A percentile compares a stretch with the other conserved stretches of the same genome.
Conservation (phyloP, 2,888 invertebrate genomes). For the Neoaliturus tenellus region DNA sequence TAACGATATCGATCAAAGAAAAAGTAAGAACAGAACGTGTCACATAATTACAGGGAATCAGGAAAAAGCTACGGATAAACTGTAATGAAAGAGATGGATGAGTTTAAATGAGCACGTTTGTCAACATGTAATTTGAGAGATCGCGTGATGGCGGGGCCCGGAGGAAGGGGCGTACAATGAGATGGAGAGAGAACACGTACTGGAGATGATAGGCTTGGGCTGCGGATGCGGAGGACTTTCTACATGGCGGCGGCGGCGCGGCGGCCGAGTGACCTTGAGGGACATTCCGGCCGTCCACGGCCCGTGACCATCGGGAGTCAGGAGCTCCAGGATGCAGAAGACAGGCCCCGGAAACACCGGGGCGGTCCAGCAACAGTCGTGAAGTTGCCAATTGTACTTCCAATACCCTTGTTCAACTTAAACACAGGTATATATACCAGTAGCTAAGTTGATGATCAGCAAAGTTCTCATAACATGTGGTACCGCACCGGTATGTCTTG, state of each 20-base stretch:
- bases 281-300: background rate
- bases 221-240: slow-evolving; percentile 14
- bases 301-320: no score
- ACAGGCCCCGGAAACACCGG: no score
- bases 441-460: no score
- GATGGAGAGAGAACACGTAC: slow-evolving; percentile 11
- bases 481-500: no score
- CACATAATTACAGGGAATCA: no score
- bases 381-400: no score
- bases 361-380: no score
- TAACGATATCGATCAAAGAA: no score
- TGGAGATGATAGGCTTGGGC: slow-evolving; percentile 9
- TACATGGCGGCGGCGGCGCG: background rate
- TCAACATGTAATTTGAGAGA: background rate
- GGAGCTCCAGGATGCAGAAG: no score
- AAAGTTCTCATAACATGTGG: no score
- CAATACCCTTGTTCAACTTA: no score
- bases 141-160: background rate
- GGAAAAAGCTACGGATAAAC: background rate
- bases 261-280: background rate
- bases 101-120: background rate
- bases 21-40: background rate
- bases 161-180: background rate
- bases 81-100: slow-evolving; percentile 25
- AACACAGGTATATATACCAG: no score